These are phyloP conservation scores for Phalanger gymnotis DNA, from an alignment of 2,797 vertebrate species.

Conservation along the genomic window DNA sequence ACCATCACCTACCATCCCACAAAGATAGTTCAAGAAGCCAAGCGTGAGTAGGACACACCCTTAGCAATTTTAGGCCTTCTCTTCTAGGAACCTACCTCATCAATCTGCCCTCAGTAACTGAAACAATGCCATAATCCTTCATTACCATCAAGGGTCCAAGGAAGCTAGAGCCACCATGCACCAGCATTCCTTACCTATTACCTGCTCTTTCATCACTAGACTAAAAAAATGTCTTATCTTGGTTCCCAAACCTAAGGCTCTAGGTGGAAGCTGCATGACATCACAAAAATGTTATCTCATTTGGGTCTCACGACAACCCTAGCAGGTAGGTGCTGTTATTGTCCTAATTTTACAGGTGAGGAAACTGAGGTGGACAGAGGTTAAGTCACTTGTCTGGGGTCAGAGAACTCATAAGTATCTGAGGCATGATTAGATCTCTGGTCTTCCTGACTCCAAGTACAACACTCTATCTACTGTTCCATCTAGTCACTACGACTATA, in stretches of 20 bases:
- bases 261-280: neutral
- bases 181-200: neutral
- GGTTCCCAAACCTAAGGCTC: neutral
- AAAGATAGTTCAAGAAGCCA: neutral
- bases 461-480: neutral
- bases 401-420: neutral
- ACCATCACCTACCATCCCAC: neutral
- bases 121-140: neutral
- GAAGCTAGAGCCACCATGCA: neutral
- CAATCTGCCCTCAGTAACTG: neutral
- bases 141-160: neutral
- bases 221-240: neutral
- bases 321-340: neutral
- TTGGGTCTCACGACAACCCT: neutral
- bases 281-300: neutral
- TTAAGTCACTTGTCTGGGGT: neutral
- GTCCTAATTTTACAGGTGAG: neutral
- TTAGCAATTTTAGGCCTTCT: neutral
- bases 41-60: neutral
- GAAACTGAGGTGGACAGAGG: neutral
- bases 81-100: neutral
- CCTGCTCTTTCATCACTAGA: neutral
- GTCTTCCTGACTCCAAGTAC: neutral
- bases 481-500: neutral
- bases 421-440: neutral